Evolutionary conservation across 2,797 vertebrate species (phyloP).

Genomic region (Hippoglossus hippoglossus): DNA sequence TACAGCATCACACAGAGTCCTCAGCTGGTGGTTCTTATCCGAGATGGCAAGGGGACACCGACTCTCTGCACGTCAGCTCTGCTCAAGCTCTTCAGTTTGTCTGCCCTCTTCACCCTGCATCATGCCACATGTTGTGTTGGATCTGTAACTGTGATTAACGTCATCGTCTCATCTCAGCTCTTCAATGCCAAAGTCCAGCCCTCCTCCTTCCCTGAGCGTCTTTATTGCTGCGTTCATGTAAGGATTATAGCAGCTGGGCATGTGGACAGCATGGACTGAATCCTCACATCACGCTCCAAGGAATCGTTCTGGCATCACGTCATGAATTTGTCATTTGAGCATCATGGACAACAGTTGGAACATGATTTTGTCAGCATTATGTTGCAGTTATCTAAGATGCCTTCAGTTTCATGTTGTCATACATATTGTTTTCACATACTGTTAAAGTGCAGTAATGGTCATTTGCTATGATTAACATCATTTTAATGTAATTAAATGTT

Average conservation of each 20-base stretch:
- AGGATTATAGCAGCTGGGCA: not conserved
- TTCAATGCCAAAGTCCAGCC: not conserved
- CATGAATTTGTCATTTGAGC: slow-evolving; percentile 6
- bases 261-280: slow-evolving; percentile 2
- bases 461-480: not conserved
- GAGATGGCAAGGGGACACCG: slow-evolving; percentile 21
- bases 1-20: slow-evolving; percentile 10
- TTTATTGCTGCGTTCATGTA: slow-evolving; percentile 7
- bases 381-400: not conserved
- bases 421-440: not conserved
- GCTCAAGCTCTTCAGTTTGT: not conserved
- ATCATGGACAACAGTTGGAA: slow-evolving; percentile 19
- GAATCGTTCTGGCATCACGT: not conserved
- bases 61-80: slow-evolving; percentile 28
- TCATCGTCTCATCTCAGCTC: slow-evolving; percentile 15
- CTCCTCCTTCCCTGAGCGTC: not conserved
- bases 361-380: not conserved
- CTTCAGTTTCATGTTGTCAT: too few species aligned
- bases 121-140: slow-evolving; percentile 28
- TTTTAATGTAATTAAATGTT: not conserved
- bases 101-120: slow-evolving; percentile 1
- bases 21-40: slow-evolving; percentile 31
- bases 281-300: not conserved
- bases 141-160: slow-evolving; percentile 12
- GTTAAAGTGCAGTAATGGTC: not conserved